phyloP scores from a whole-genome alignment of 2,888 invertebrate species.

The Mesochorus sp. region DNA sequence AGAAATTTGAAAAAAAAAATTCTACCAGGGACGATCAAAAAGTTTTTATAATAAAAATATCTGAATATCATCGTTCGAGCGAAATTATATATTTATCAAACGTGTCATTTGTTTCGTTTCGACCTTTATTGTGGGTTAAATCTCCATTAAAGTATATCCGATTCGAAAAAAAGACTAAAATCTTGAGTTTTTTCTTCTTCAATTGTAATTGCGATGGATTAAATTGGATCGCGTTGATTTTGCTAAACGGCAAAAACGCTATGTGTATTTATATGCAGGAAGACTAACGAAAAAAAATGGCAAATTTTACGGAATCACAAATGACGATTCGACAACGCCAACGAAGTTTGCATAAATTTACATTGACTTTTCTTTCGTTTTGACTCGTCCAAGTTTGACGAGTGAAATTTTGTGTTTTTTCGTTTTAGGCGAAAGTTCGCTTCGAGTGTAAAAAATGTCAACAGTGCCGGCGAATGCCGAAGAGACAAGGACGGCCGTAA shows the following conservation, averaged over 20 bases:
- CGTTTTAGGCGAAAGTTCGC: constrained; percentile 34
- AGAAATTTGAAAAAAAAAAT: constrained; percentile 15
- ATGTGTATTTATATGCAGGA: no score
- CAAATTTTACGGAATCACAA: neutral
- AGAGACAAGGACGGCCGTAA: constrained; percentile 57
- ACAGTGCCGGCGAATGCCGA: constrained; percentile 60
- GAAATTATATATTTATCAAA: no score
- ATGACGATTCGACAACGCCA: constrained; percentile 9
- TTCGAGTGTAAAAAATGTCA: constrained; percentile 66
- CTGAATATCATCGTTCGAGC: no score
- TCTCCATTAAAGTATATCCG: neutral
- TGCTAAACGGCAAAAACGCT: neutral
- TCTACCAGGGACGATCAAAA: no score
- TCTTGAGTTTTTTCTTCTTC: neutral
- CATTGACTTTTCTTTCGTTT: neutral
- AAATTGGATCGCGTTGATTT: neutral
- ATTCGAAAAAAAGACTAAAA: constrained; percentile 16
- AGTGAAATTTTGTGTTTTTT: neutral
- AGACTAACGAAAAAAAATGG: neutral
- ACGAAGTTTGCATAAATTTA: constrained; percentile 14
- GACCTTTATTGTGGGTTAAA: neutral
- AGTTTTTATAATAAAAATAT: no score
- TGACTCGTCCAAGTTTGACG: neutral
- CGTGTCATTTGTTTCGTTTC: neutral
- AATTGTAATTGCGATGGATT: neutral